These are phyloP conservation scores for Tiliqua scincoides DNA, from an alignment of 2,113 vertebrate species.

Conservation along the genomic window DNA sequence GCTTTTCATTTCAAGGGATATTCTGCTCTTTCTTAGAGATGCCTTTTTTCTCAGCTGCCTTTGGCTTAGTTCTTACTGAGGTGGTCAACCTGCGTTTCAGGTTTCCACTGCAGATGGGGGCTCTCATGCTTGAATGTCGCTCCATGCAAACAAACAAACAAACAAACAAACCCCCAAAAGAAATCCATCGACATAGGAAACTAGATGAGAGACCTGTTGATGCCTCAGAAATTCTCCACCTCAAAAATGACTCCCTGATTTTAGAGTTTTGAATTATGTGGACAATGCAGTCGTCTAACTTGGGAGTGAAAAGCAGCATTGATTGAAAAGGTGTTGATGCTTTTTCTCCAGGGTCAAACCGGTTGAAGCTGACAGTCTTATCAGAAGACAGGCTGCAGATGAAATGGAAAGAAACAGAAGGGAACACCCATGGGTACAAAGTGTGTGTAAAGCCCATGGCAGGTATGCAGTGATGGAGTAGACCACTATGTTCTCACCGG, in stretches of 20 bases:
- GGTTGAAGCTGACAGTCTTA: constrained; percentile 85
- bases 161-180: too few relatives aligned
- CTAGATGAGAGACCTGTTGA: too few relatives aligned
- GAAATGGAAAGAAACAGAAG: constrained; percentile 91
- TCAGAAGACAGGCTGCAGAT: constrained; percentile 92
- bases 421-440: constrained; percentile 86
- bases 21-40: background rate
- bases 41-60: background rate
- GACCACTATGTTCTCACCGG: too few relatives aligned
- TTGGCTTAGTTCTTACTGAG: background rate
- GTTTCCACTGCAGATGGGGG: background rate
- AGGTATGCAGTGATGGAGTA: constrained; percentile 73
- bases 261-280: too few relatives aligned
- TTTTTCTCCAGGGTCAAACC: constrained; percentile 71
- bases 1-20: background rate
- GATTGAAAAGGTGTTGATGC: rapidly evolving
- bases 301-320: rapidly evolving
- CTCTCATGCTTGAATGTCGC: background rate
- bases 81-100: background rate
- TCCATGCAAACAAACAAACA: background rate
- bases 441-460: constrained; percentile 88
- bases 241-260: too few relatives aligned
- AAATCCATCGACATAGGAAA: too few relatives aligned
- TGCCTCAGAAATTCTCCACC: too few relatives aligned
- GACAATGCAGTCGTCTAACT: too few relatives aligned